A percentile compares a stretch with the other conserved stretches of the same genome.
Evolutionary conservation across 2,797 vertebrate species (phyloP).

Genomic region (Crocidura indochinensis): DNA sequence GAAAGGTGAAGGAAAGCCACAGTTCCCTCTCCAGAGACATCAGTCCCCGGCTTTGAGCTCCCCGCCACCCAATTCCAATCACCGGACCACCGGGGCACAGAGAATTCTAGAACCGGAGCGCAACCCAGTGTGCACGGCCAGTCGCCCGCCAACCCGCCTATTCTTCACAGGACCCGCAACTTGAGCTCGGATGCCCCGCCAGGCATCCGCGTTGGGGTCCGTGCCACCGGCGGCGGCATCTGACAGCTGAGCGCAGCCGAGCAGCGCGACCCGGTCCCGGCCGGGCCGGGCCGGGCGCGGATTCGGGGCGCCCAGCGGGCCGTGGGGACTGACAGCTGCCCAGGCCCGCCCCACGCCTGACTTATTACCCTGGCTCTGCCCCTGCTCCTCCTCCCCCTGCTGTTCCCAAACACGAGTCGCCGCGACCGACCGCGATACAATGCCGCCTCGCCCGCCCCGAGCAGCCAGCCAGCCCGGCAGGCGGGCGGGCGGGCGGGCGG

Average conservation of each 20-base stretch:
- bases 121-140: not conserved
- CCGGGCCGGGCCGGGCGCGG: slow-evolving; percentile 14
- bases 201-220: not conserved
- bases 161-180: slow-evolving; percentile 40
- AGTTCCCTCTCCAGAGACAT: not conserved
- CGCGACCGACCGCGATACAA: slow-evolving; percentile 73
- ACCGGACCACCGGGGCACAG: not conserved
- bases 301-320: not conserved
- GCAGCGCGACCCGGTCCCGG: not conserved
- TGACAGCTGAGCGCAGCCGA: slow-evolving; percentile 78
- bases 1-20: not conserved
- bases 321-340: slow-evolving; percentile 47
- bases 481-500: not conserved
- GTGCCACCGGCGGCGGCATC: slow-evolving; percentile 16
- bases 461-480: slow-evolving; percentile 26
- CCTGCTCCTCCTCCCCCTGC: slow-evolving; percentile 85
- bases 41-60: not conserved
- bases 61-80: not conserved
- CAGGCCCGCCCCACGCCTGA: slow-evolving; percentile 85
- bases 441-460: slow-evolving; percentile 77
- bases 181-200: slow-evolving; percentile 31
- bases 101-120: not conserved
- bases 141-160: not conserved
- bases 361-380: slow-evolving; percentile 75
- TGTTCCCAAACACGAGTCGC: slow-evolving; percentile 81